These are phyloP conservation scores for Gari tellinella DNA, from an alignment of 2,888 invertebrate species.

Conservation along the genomic window DNA sequence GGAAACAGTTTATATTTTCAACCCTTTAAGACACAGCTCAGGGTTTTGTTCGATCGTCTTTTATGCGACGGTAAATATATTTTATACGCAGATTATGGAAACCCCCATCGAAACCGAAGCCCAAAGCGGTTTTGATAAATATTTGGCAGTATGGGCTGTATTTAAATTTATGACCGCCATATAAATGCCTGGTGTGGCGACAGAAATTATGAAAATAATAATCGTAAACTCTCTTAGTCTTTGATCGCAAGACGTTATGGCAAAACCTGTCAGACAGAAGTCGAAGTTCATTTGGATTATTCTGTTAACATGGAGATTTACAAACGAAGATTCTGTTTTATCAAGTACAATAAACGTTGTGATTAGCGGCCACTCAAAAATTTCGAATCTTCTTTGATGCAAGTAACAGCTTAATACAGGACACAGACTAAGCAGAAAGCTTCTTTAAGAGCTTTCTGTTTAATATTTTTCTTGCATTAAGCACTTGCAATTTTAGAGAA, in stretches of 20 bases:
- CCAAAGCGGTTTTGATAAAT: slow-evolving; percentile 7
- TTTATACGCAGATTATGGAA: slow-evolving; percentile 7
- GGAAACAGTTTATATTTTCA: slow-evolving; percentile 31
- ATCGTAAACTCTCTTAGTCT: slow-evolving; percentile 34
- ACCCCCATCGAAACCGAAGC: too few relatives aligned
- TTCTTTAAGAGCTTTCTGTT: too few relatives aligned
- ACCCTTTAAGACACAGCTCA: not conserved
- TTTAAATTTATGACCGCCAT: slow-evolving; percentile 29
- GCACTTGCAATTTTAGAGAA: too few relatives aligned
- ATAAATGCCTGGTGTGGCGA: slow-evolving; percentile 42
- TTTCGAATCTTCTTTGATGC: too few relatives aligned
- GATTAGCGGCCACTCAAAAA: too few relatives aligned
- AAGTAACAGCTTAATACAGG: too few relatives aligned
- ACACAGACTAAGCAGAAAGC: too few relatives aligned
- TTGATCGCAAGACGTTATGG: slow-evolving; percentile 29
- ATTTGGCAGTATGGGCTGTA: slow-evolving; percentile 10
- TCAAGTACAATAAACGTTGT: too few relatives aligned
- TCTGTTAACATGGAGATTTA: too few relatives aligned
- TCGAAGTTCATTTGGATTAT: too few relatives aligned
- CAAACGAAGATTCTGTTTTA: too few relatives aligned
- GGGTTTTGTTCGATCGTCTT: slow-evolving; percentile 31
- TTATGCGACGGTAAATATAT: slow-evolving; percentile 39
- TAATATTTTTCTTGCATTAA: too few relatives aligned
- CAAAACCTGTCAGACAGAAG: slow-evolving; percentile 11
- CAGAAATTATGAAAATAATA: slow-evolving; percentile 48